These are phyloP conservation scores for Misgurnus anguillicaudatus DNA, from an alignment of 2,113 vertebrate species.

Conservation along the genomic window DNA sequence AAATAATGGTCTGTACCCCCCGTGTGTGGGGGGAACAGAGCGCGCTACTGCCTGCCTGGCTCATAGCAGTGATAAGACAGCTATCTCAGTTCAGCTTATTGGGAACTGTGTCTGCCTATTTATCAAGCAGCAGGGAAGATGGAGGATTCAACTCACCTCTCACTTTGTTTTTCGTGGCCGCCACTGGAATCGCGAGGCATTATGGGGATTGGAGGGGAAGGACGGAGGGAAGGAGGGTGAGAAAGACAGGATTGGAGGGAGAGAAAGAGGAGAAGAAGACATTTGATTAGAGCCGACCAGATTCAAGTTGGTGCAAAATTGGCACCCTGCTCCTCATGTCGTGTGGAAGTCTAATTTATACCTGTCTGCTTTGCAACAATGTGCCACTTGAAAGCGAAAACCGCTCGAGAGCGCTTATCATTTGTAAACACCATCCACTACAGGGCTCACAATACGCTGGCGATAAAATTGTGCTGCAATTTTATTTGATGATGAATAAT, in stretches of 20 bases:
- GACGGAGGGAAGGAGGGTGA: slow-evolving; percentile 33
- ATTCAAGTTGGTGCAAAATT: slow-evolving; percentile 18
- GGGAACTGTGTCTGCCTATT: slow-evolving; percentile 51
- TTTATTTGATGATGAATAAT: not conserved
- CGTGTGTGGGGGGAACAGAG: slow-evolving; percentile 4
- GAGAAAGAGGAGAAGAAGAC: slow-evolving; percentile 44
- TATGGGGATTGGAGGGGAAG: slow-evolving; percentile 29
- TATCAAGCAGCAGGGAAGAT: slow-evolving; percentile 53
- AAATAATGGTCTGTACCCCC: slow-evolving; percentile 41
- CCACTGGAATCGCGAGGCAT: slow-evolving; percentile 68
- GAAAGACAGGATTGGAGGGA: slow-evolving; percentile 28
- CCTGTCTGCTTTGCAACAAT: slow-evolving; percentile 24
- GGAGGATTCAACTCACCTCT: slow-evolving; percentile 74
- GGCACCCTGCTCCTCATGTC: slow-evolving; percentile 30
- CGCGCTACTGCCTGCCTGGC: slow-evolving; percentile 43
- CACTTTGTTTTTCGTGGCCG: slow-evolving; percentile 78
- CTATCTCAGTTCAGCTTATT: slow-evolving; percentile 55
- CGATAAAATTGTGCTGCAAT: not conserved
- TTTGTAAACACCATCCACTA: slow-evolving; percentile 9
- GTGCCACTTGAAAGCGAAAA: slow-evolving; percentile 1
- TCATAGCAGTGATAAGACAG: slow-evolving; percentile 44
- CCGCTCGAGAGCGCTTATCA: not conserved
- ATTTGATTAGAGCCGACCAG: slow-evolving; percentile 53
- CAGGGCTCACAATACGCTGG: not conserved
- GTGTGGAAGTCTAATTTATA: slow-evolving; percentile 24